Evolutionary conservation across 2,888 invertebrate genomes (phyloP).

Genomic region (Lysandra coridon): DNA sequence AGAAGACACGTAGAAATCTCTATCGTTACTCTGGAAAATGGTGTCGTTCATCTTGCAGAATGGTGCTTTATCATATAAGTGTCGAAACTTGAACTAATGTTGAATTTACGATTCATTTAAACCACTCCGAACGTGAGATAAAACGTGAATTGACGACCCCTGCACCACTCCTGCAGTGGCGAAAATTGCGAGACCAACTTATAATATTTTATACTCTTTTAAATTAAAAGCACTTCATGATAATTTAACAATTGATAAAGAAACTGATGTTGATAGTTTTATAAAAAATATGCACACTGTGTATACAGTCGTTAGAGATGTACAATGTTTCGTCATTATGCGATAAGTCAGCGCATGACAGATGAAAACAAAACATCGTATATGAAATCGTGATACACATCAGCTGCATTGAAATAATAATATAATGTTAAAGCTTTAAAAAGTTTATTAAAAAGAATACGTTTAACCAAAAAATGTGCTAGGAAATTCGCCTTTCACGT

Average conservation of each 20-base stretch:
- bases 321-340: no score
- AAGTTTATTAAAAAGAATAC: neutral
- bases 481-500: slow-evolving; percentile 8
- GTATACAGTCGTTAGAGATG: no score
- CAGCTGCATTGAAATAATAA: no score
- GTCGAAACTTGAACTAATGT: slow-evolving; percentile 23
- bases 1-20: slow-evolving; percentile 4
- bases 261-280: neutral
- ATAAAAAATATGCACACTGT: no score
- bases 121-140: neutral
- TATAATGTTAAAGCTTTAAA: no score
- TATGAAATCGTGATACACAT: no score
- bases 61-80: slow-evolving; percentile 22
- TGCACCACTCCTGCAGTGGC: neutral
- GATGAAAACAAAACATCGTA: no score
- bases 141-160: slow-evolving; percentile 8
- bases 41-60: neutral
- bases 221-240: neutral
- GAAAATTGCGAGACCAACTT: neutral
- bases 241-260: neutral
- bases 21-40: slow-evolving; percentile 7
- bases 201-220: neutral
- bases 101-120: slow-evolving; percentile 25
- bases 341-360: no score
- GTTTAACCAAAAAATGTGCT: neutral